Percentiles rank a stretch among this genome's conserved stretches.
These are phyloP conservation scores for Sylvilagus bachmani DNA, from an alignment of 2,113 vertebrate species.

Conservation along the genomic window DNA sequence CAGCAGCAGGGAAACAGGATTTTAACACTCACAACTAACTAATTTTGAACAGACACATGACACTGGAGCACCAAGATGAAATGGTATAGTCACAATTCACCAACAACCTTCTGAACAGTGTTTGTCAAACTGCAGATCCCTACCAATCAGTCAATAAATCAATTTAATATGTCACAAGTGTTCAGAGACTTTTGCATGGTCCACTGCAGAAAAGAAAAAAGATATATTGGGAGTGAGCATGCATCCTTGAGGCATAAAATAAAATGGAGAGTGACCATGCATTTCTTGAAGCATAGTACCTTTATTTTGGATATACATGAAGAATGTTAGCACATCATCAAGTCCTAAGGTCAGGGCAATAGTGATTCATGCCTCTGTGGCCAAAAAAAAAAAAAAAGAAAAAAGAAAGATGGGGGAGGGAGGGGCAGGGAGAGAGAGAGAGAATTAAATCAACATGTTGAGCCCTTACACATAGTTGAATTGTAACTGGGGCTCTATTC, in stretches of 20 bases:
- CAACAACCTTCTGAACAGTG: not conserved
- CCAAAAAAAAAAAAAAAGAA: not conserved
- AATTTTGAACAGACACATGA: not conserved
- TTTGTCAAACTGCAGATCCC: not conserved
- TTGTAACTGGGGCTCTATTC: not conserved
- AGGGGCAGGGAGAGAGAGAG: too few relatives aligned
- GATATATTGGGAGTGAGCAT: not conserved
- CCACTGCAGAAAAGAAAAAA: not conserved
- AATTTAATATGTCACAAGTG: not conserved
- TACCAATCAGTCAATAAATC: slow-evolving; percentile 9
- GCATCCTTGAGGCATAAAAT: not conserved
- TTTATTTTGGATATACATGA: not conserved
- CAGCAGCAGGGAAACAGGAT: not conserved
- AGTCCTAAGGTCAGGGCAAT: not conserved
- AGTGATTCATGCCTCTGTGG: not conserved
- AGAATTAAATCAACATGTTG: not conserved
- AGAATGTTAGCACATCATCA: not conserved
- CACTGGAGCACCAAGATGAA: not conserved
- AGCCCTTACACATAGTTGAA: not conserved
- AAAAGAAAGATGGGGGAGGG: too few relatives aligned
- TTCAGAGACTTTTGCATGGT: not conserved
- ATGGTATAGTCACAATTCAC: not conserved
- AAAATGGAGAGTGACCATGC: not conserved
- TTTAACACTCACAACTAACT: not conserved
- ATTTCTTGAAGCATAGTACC: not conserved